These are phyloP conservation scores for Melieria crassipennis DNA, from an alignment of 2,888 invertebrate genomes.

Conservation along the genomic window DNA sequence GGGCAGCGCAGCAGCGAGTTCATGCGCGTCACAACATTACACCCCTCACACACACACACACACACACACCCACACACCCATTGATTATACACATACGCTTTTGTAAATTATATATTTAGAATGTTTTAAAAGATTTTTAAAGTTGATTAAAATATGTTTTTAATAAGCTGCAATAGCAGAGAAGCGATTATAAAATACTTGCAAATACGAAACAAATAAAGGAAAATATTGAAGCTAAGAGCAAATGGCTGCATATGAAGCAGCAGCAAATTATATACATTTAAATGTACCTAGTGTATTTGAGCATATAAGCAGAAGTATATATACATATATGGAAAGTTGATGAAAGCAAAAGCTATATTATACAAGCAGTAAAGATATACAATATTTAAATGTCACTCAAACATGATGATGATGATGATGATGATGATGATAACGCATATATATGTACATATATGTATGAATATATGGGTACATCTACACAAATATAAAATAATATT, in stretches of 20 bases:
- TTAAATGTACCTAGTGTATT: slow-evolving; percentile 33
- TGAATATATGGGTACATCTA: slow-evolving; percentile 23
- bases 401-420: not conserved
- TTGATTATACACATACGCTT: too few species aligned
- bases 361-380: not conserved
- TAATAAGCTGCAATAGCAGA: too few species aligned
- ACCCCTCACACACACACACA: too few species aligned
- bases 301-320: slow-evolving; percentile 16
- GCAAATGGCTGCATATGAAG: slow-evolving; percentile 37
- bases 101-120: too few species aligned
- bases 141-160: too few species aligned
- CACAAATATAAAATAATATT: slow-evolving; percentile 22
- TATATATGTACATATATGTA: slow-evolving; percentile 26
- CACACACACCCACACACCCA: too few species aligned
- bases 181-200: too few species aligned
- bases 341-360: not conserved
- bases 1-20: too few species aligned
- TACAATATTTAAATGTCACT: slow-evolving; percentile 5
- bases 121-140: too few species aligned
- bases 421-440: slow-evolving; percentile 4
- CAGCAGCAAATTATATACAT: slow-evolving; percentile 21
- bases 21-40: too few species aligned
- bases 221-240: not conserved
- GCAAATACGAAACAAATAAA: not conserved
- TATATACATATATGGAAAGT: slow-evolving; percentile 5